Base-by-base conservation (phyloP, 2,888 invertebrate species). In the Lucinisca nassula region DNA sequence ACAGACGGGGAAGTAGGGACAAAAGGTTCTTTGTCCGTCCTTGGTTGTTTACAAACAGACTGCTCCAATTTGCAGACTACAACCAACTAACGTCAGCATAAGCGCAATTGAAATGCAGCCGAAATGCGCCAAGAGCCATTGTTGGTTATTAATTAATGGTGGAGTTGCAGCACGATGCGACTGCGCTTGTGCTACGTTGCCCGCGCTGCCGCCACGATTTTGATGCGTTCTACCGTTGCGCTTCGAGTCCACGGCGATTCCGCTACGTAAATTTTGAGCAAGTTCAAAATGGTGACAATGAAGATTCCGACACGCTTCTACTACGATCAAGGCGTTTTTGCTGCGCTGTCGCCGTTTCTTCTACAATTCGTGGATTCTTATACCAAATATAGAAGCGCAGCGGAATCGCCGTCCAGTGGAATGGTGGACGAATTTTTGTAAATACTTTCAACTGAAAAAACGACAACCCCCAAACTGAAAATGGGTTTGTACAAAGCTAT, bases 341-440 rank as follows among this genome's bases (percentile, higher is more conserved):
- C 58, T 27, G 58, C 21, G 51, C 21, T 51, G 51, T n/a, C 4
- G 10, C 21, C 21, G 10, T 27, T 58, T 58, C 58, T 58, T 24
- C 27, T 58, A 58, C 58, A 27, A 58, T 58, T 58, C 58, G 4
- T 24, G 58, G 58, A 24, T 6, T 27, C 27, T 58, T 58, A 27
- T 4, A 24, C 58, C 8, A 58, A 58, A 58, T 58, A 27, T 58
- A 24, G 58, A 27, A 58, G 27, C 58, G 58, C n/a, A 58, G 58
- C 27, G 58, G 58, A 58, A 58, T n/a, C 58, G 58, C 58, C 58
- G 58, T 24, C 24, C 58, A 58, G 58, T 58, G 58, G 58, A 58
- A 58, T 58, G 58, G 58, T 4, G 51, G 51, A n/a, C n/a, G n/a
- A n/a, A n/a, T n/a, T n/a, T n/a, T n/a, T n/a, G n/a, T n/a, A n/a